These are phyloP conservation scores for Pandemis corylana DNA, from an alignment of 2,888 invertebrate genomes.

Conservation along the genomic window DNA sequence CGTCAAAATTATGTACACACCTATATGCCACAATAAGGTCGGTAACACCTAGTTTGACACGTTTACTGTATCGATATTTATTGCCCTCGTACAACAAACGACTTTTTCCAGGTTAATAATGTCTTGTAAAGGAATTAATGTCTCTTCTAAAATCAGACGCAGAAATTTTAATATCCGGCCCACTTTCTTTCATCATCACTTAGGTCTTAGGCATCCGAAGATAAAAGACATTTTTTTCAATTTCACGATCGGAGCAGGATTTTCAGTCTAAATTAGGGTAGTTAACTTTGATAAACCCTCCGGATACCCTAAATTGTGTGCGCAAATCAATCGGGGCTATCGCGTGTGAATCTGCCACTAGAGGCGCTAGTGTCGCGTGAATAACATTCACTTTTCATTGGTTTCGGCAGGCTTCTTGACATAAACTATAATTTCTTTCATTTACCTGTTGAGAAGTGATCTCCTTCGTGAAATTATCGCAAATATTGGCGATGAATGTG, in stretches of 20 bases:
- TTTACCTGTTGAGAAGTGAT: no score
- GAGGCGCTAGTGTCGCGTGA: not conserved
- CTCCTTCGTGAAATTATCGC: no score
- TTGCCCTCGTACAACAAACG: no score
- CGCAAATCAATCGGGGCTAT: not conserved
- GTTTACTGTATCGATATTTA: no score
- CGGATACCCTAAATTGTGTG: not conserved
- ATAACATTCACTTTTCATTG: no score
- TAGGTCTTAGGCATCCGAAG: not conserved
- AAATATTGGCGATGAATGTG: no score
- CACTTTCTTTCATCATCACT: slow-evolving; percentile 9
- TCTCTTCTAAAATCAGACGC: not conserved
- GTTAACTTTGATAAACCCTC: not conserved
- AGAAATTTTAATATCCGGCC: slow-evolving; percentile 15
- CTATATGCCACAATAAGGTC: no score
- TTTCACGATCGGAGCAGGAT: not conserved
- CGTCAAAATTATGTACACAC: no score
- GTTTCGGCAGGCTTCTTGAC: no score
- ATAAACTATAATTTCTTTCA: no score
- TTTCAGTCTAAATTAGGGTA: not conserved
- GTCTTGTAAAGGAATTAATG: not conserved
- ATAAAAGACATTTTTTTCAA: not conserved
- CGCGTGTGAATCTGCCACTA: no score
- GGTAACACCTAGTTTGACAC: no score
- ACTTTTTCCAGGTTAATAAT: not conserved